phyloP scores from a whole-genome alignment of 2,113 vertebrate genomes.

The Pollimyrus isidori region DNA sequence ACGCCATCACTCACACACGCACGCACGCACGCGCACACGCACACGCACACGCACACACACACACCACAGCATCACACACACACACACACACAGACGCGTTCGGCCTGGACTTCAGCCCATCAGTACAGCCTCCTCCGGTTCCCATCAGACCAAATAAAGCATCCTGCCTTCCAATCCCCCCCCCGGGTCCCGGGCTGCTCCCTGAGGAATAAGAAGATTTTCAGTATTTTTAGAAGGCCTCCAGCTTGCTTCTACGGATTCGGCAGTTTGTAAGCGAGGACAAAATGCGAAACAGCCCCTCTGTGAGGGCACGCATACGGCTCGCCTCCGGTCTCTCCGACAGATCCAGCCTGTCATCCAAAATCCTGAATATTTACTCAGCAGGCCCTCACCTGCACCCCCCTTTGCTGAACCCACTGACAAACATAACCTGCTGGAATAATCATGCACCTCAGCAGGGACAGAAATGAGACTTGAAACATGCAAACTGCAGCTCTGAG shows the following conservation, averaged over 20 bases:
- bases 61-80: no score
- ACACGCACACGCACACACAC: no score
- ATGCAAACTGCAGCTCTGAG: slow-evolving; percentile 15
- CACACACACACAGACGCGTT: neutral
- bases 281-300: neutral
- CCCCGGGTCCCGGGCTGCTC: neutral
- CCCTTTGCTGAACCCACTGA: neutral
- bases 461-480: neutral
- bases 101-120: neutral
- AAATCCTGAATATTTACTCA: neutral
- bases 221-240: neutral
- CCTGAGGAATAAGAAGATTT: neutral
- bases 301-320: neutral
- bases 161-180: neutral
- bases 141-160: slow-evolving; percentile 19
- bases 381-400: neutral
- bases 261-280: neutral
- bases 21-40: no score
- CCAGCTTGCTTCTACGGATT: neutral
- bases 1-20: neutral
- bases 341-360: no score
- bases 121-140: neutral
- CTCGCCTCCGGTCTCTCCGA: neutral
- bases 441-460: neutral
- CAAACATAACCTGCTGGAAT: neutral